Evolutionary conservation across 2,888 invertebrate species (phyloP).

Genomic region (Belgica antarctica): DNA sequence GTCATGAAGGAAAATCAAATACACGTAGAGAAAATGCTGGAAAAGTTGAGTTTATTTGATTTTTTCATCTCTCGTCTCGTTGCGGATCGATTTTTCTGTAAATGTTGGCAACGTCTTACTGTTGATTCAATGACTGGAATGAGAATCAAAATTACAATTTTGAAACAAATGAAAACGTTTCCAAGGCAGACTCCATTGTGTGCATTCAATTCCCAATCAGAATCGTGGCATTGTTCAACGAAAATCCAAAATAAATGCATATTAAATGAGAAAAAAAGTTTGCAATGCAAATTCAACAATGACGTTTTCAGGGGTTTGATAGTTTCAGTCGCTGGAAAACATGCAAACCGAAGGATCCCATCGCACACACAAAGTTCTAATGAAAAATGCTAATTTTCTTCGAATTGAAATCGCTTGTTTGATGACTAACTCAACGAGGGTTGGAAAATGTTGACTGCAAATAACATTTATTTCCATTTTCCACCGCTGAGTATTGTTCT

Average conservation of each 20-base stretch:
- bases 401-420: conserved; percentile 31
- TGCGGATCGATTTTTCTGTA: not conserved
- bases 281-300: conserved; percentile 4
- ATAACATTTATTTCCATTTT: conserved; percentile 18
- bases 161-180: conserved; percentile 2
- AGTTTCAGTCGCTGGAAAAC: conserved; percentile 1
- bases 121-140: not conserved
- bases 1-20: too few relatives aligned
- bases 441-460: conserved; percentile 7
- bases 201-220: conserved; percentile 19
- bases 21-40: not conserved
- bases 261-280: conserved; percentile 14
- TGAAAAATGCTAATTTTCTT: conserved; percentile 27
- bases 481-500: not conserved
- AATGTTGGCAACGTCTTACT: not conserved
- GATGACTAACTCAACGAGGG: not conserved
- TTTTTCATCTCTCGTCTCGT: too few relatives aligned
- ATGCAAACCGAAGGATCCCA: not conserved
- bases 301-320: not conserved
- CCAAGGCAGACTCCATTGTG: not conserved
- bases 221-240: conserved; percentile 8
- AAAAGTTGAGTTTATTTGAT: not conserved
- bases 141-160: not conserved
- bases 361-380: not conserved
- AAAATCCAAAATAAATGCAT: conserved; percentile 20